These are phyloP conservation scores for Eubucco bourcierii DNA, from an alignment of 2,113 vertebrate genomes.

Conservation along the genomic window DNA sequence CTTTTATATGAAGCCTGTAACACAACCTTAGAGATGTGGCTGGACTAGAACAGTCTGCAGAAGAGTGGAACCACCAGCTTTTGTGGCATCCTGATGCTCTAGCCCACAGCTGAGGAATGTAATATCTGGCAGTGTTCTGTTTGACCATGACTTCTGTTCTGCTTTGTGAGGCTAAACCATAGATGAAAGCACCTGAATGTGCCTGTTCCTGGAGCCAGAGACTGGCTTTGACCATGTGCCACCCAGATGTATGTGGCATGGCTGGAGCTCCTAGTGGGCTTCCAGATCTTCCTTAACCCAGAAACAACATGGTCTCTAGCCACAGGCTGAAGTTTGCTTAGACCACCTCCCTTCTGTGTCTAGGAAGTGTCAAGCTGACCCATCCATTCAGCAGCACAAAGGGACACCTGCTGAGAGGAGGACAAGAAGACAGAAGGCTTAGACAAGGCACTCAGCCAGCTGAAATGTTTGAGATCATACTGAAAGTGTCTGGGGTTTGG, in stretches of 20 bases:
- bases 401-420: background rate
- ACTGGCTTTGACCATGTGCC: background rate
- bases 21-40: accelerated
- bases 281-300: background rate
- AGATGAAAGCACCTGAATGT: background rate
- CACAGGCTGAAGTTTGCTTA: background rate
- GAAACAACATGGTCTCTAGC: background rate
- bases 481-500: background rate
- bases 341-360: background rate
- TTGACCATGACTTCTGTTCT: background rate
- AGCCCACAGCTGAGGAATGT: background rate
- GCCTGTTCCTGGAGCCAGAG: background rate
- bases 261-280: background rate
- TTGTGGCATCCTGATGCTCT: background rate
- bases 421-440: background rate
- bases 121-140: background rate
- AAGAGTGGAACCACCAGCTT: background rate
- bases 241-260: accelerated
- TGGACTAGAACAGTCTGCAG: background rate
- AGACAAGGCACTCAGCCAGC: background rate
- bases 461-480: background rate
- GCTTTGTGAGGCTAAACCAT: background rate
- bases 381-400: background rate
- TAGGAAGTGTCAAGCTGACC: background rate
- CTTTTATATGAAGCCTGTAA: background rate